A percentile compares a stretch with the other conserved stretches of the same genome.
Evolutionary conservation across 1,140 invertebrate species (phyloP).

Genomic region (Phthorimaea operculella): DNA sequence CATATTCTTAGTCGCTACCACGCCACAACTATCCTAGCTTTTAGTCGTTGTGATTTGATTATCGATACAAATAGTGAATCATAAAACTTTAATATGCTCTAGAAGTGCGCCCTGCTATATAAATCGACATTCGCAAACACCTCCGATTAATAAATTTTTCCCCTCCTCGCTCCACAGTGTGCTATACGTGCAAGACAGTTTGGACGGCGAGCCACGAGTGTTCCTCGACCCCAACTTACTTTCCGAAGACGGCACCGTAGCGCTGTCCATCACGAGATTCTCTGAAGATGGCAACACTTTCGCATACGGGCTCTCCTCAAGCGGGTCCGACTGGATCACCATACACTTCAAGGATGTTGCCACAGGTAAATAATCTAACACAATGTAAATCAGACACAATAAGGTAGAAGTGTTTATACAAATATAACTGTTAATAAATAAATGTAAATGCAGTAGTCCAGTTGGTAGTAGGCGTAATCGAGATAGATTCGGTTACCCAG

Average conservation of each 20-base stretch:
- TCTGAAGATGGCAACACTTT: slow-evolving; percentile 91
- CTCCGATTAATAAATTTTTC: too few relatives aligned
- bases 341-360: slow-evolving; percentile 85
- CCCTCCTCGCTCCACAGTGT: slow-evolving; percentile 75
- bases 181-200: slow-evolving; percentile 87
- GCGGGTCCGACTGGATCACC: slow-evolving; percentile 96
- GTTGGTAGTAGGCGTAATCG: too few relatives aligned
- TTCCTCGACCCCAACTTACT: slow-evolving; percentile 96
- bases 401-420: background rate
- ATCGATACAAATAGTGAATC: too few relatives aligned
- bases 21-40: too few relatives aligned
- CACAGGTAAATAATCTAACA: slow-evolving; percentile 67
- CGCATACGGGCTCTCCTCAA: slow-evolving; percentile 91
- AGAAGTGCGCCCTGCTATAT: too few relatives aligned
- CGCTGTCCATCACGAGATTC: slow-evolving; percentile 82
- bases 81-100: too few relatives aligned
- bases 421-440: background rate
- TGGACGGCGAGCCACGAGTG: slow-evolving; percentile 83
- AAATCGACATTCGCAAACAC: too few relatives aligned
- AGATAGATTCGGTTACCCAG: too few relatives aligned
- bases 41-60: too few relatives aligned
- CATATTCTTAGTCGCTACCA: too few relatives aligned
- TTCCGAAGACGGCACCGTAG: slow-evolving; percentile 93
- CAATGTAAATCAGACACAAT: too few relatives aligned
- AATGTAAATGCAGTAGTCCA: too few relatives aligned